Conservation (phyloP, 1,140 invertebrate genomes). For the Heliconius hewitsoni region DNA sequence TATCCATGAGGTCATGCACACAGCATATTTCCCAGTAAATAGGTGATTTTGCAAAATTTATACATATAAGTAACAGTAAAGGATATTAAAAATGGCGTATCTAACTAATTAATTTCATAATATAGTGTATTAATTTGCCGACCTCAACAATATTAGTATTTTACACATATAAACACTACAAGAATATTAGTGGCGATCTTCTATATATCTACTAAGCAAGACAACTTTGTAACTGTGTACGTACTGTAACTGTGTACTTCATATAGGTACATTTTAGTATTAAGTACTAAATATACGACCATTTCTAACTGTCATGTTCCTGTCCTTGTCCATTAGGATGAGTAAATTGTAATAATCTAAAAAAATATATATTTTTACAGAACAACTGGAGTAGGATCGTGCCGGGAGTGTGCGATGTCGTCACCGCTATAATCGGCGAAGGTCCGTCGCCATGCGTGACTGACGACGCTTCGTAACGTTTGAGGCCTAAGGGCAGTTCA, state of each 20-base stretch:
- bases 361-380: conserved; percentile 35
- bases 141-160: no score
- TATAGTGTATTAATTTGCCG: no score
- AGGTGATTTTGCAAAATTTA: neutral
- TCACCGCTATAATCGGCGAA: conserved; percentile 75
- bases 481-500: conserved; percentile 34
- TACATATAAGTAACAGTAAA: neutral
- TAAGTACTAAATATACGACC: no score
- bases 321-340: neutral
- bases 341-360: neutral
- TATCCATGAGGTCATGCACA: neutral
- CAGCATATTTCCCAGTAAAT: neutral
- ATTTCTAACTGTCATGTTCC: neutral
- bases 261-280: no score
- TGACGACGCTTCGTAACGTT: conserved; percentile 50
- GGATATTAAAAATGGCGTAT: no score
- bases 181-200: no score
- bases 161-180: no score
- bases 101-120: no score
- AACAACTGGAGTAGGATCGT: conserved; percentile 49
- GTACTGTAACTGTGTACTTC: no score
- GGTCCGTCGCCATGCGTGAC: conserved; percentile 67
- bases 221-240: no score
- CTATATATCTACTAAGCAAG: no score
- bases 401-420: conserved; percentile 64